These are phyloP conservation scores for Amblyraja radiata DNA, from an alignment of 2,797 vertebrate genomes.

Conservation along the genomic window DNA sequence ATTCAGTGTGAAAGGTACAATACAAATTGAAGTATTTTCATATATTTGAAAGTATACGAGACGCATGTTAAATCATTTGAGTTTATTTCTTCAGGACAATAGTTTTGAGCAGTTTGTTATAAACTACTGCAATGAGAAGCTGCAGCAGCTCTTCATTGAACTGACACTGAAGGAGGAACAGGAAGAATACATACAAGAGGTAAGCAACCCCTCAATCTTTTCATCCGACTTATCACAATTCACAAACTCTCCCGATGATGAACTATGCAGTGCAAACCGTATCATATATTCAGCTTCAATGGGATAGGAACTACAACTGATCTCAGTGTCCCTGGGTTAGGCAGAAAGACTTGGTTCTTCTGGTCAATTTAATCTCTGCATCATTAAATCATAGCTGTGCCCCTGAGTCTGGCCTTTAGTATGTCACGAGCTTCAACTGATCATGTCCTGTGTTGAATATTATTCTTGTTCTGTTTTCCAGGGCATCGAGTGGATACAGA, in stretches of 20 bases:
- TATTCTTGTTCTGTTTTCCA: constrained; percentile 41
- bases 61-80: not conserved
- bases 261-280: not conserved
- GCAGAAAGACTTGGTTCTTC: not conserved
- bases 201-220: constrained; percentile 41
- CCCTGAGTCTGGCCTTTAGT: not conserved
- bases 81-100: constrained; percentile 51
- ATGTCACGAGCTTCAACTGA: not conserved
- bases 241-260: not conserved
- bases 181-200: constrained; percentile 64
- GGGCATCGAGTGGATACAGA: constrained; percentile 60
- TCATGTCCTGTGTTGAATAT: not conserved
- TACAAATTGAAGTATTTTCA: not conserved
- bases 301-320: not conserved
- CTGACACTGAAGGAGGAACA: constrained; percentile 67
- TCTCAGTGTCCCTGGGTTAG: not conserved
- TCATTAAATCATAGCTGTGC: not conserved
- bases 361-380: not conserved
- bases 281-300: not conserved
- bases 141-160: constrained; percentile 68
- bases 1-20: not conserved
- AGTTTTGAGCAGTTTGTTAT: constrained; percentile 71
- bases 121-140: constrained; percentile 70
- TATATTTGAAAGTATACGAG: not conserved
- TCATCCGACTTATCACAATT: not conserved